A percentile compares a stretch with the other conserved stretches of the same genome.
Conservation (phyloP, 1,140 invertebrate species). For the Bombus confusus region DNA sequence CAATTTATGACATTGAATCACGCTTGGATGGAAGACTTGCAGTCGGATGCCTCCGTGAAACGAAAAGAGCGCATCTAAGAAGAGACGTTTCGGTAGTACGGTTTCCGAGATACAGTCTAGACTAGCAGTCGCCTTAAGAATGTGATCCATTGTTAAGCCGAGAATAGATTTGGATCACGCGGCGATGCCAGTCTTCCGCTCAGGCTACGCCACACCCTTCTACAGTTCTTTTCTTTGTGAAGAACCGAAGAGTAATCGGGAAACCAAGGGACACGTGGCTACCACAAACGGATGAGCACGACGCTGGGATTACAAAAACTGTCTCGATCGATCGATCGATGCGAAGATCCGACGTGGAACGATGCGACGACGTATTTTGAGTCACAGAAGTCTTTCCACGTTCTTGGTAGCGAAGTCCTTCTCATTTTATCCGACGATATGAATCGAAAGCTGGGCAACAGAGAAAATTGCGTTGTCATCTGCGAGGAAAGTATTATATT, state of each 20-base stretch:
- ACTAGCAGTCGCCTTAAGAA: slow-evolving; percentile 66
- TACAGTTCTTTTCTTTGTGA: background rate
- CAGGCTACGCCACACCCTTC: background rate
- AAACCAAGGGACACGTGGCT: background rate
- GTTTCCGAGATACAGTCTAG: slow-evolving; percentile 4
- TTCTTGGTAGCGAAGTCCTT: no score
- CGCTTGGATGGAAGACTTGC: background rate
- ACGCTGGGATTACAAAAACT: background rate
- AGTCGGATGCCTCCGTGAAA: no score
- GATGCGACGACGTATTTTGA: background rate
- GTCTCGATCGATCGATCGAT: background rate
- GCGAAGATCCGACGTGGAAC: background rate
- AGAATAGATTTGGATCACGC: slow-evolving; percentile 77
- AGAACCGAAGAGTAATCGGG: background rate
- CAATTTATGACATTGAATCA: background rate
- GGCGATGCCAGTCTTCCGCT: slow-evolving; percentile 31
- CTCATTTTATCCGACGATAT: no score
- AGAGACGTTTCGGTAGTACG: background rate
- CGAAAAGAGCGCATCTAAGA: background rate
- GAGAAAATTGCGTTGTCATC: no score
- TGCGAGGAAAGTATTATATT: no score
- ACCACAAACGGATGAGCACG: no score
- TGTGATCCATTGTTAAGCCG: slow-evolving; percentile 77
- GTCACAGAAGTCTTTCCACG: no score
- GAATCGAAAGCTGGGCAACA: no score